Evolutionary conservation across 2,113 vertebrate species (phyloP), one percentile per base, ranked within the genome.

Genomic region (Lipophrys pholis): DNA sequence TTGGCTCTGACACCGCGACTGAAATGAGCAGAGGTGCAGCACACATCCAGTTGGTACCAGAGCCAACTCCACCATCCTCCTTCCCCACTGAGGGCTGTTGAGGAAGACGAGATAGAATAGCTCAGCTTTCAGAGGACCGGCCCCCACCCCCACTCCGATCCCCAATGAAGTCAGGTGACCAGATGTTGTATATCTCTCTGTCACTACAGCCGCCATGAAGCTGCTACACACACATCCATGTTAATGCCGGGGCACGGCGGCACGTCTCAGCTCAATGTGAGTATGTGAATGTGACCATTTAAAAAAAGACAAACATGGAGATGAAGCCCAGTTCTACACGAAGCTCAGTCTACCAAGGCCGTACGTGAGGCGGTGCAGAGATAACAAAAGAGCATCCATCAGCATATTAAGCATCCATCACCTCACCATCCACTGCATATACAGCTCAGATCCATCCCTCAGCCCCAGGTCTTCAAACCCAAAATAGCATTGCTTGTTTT

Each of bases 151-250:
- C 90, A 85, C 72, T 81, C 80, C 43, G 56, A 87, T 84, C 89
- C 84, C 89, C 82, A 84, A 67, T 78, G 81, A 88, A 89, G 89
- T 92, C 90, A 92, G 91, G 90, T 92, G 91, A 93, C 89, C 87
- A 92, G 89, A 91, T 89, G 89, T 91, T 90, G 87, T 91, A 93
- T 84, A 87, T 91, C 90, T 92, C 85, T 65, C 81, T 85, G 89
- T 89, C 85, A 90, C 83, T 81, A 82, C 76, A 63, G 83, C 84
- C 80, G 83, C 89, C 90, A 89, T 89, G 84, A 90, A 91, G 74
- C 83, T 45, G 76, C 82, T 76, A 36, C 82, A 86, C 88, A 81
- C 82, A 30, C 21, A 30, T 74, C 77, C 86, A 82, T 85, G 85
- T 86, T 78, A 51, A 52, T 71, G 60, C 60, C 69, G 51, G 68